Evolutionary conservation across 2,888 invertebrate species (phyloP).

Genomic region (Nymphalis polychloros): DNA sequence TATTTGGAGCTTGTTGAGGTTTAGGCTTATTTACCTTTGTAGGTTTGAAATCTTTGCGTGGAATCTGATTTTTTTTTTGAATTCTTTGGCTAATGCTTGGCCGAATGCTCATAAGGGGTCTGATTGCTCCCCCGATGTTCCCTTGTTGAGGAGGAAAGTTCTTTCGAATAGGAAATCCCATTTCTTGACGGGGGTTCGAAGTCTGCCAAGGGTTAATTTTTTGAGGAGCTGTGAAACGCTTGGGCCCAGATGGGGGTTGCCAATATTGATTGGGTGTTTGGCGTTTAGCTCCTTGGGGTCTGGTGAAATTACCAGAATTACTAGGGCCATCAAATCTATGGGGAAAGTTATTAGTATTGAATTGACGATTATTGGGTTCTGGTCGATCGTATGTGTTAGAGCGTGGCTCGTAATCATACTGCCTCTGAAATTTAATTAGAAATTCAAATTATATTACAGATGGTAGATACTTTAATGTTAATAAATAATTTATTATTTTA

Average conservation of each 20-base stretch:
- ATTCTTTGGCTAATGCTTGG: constrained; percentile 41
- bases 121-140: not conserved
- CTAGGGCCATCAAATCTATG: constrained; percentile 50
- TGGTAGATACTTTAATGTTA: not conserved
- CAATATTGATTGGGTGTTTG: constrained; percentile 43
- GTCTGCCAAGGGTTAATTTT: constrained; percentile 37
- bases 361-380: constrained; percentile 15
- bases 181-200: constrained; percentile 9
- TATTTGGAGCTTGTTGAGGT: constrained; percentile 43
- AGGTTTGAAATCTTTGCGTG: constrained; percentile 47
- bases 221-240: constrained; percentile 46
- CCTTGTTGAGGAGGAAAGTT: constrained; percentile 20
- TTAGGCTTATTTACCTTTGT: constrained; percentile 52
- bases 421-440: constrained; percentile 62
- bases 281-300: constrained; percentile 37
- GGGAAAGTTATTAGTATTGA: constrained; percentile 13
- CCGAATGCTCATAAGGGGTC: constrained; percentile 39
- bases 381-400: constrained; percentile 44
- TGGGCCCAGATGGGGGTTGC: constrained; percentile 43
- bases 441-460: constrained; percentile 11
- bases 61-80: constrained; percentile 32
- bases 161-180: constrained; percentile 10
- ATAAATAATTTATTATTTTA: not conserved
- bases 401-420: constrained; percentile 47
- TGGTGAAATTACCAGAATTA: constrained; percentile 32